Evolutionary conservation across 2,888 invertebrate genomes (phyloP), one percentile per base, ranked within the genome.

Genomic region (Liodrosophila aerea): DNA sequence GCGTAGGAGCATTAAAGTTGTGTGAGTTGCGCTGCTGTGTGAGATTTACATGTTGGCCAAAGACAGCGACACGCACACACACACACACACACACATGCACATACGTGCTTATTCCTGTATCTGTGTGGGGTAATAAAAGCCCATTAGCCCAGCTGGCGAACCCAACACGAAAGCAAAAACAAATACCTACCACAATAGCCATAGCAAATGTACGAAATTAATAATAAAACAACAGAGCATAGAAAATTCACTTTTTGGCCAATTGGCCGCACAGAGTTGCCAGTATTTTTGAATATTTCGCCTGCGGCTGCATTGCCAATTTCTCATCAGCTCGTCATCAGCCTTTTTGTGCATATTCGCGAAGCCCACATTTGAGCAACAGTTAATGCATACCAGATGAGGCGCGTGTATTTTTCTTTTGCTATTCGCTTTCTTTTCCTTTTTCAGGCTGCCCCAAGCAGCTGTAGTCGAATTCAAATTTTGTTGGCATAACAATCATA

Each of bases 151-250:
- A 65, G 46, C 61, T 64, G 65, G 47, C 51, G 52, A 57, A 50
- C 58, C 53, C 72, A 59, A 58, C 9, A 34, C 44, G 51, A 36
- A 16, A 60, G 34, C 39, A 47, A 36, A 40, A 47, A 22, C 29
- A 50, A 9, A 29, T n/a, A n/a, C n/a, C n/a, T n/a, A 45, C 45
- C 52, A 45, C 51, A 37, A 62, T 30, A 54, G 22, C 2, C 22
- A 56, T 29, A 44, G 56, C 56, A 60, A 67, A 64, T 58, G 58
- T 50, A 62, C 59, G 58, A 76, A 77, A 82, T 76, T 80, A 83
- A 81, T 81, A 81, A 81, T 76, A 84, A 77, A 81, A 83, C 81
- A 83, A 81, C 73, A 76, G 40, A 56, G 57, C 65, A 80, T 76
- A 63, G 59, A 71, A 78, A 66, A 78, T 64, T 78, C 70, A 73